Evolutionary conservation across 2,888 invertebrate species (phyloP), one percentile per base, ranked within the genome.

Genomic region (Parelbella ahira): DNA sequence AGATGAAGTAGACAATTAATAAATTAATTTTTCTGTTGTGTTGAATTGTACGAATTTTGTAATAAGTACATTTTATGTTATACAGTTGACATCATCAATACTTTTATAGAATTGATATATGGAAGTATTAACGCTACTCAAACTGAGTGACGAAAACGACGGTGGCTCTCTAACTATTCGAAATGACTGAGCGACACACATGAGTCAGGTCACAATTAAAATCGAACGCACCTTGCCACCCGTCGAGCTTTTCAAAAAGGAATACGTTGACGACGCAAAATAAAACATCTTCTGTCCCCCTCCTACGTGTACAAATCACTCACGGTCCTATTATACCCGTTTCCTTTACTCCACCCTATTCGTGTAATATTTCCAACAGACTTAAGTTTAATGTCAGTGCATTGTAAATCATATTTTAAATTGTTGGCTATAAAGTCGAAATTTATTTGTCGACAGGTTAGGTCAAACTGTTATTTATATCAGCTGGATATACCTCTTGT

Each of bases 181-280:
- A 49, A 50, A 49, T 38, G 52, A 60, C 59, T 58, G 53, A 62
- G 58, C 66, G 68, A 73, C 78, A 75, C 68, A 70, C 69, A 74
- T 77, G 78, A 77, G 58, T 78, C 78, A 72, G 68, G 64, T 72
- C 75, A 79, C 79, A 76, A 74, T 79, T 78, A 81, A 79, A 75
- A 75, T 73, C 73, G 73, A 71, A 68, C 68, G 75, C 84, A 84
- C 83, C 84, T 84, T 83, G 83, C 83, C 79, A 80, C 80, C 80
- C 80, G 75, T 54, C 70, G 74, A 70, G 79, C 74, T 74, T 73
- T 79, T 70, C 65, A 79, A 83, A 82, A 78, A 80, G 62, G 69
- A 80, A 69, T 68, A 55, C 55, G 56, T 63, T 56, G 53, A 63
- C 58, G 55, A 52, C 65, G 61, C 66, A 69, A 74, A 76, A 73